Evolutionary conservation across 2,888 invertebrate species (phyloP).

Genomic region (Phanerotoma sp.): DNA sequence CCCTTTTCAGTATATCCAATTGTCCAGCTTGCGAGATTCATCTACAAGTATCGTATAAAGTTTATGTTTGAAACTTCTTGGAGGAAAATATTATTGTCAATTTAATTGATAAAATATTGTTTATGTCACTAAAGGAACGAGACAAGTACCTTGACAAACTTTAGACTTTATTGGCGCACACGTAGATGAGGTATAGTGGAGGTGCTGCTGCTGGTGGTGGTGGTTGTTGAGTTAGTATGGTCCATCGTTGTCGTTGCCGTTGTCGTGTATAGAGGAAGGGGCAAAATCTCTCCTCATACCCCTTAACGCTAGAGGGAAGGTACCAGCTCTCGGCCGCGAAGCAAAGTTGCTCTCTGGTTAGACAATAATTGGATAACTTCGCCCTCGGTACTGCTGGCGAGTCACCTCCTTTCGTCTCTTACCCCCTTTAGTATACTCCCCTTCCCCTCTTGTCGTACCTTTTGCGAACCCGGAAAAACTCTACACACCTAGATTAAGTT

Average conservation of each 20-base stretch:
- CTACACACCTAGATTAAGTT: constrained; percentile 49
- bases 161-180: constrained; percentile 4
- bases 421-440: constrained; percentile 32
- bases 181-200: background rate
- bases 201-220: too few relatives aligned
- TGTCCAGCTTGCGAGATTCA: constrained; percentile 11
- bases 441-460: constrained; percentile 45
- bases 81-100: constrained; percentile 9
- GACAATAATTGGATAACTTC: constrained; percentile 59
- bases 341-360: constrained; percentile 57
- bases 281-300: constrained; percentile 32
- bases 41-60: constrained; percentile 16
- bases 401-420: constrained; percentile 34
- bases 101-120: constrained; percentile 17
- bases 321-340: constrained; percentile 40
- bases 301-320: constrained; percentile 16
- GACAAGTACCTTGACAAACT: background rate
- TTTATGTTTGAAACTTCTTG: constrained; percentile 1
- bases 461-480: constrained; percentile 42
- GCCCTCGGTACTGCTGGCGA: constrained; percentile 45
- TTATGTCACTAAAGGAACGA: constrained; percentile 9
- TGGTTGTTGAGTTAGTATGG: background rate
- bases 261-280: constrained; percentile 16
- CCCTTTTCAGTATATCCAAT: background rate
- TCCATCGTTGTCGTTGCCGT: constrained; percentile 25